Evolutionary conservation across 2,888 invertebrate species (phyloP).

Genomic region (Agrochola lota): DNA sequence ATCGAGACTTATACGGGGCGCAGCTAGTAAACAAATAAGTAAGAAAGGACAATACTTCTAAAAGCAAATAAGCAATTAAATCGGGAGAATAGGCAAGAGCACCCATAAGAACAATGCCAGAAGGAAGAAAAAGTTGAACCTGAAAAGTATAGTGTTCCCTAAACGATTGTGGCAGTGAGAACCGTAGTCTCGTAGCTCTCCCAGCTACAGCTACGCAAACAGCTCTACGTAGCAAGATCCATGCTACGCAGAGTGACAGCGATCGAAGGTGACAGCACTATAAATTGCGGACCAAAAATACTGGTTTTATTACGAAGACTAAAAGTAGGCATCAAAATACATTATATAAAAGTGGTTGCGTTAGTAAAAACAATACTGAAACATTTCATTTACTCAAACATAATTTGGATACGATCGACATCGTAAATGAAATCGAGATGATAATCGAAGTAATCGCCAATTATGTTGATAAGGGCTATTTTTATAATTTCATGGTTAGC

Average conservation of each 20-base stretch:
- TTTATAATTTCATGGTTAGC: slow-evolving; percentile 42
- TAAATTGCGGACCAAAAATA: neutral
- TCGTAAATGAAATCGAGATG: slow-evolving; percentile 22
- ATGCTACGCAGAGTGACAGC: neutral
- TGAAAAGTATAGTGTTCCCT: neutral
- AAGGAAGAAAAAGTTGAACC: neutral
- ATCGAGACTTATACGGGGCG: too few relatives aligned
- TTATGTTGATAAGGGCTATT: slow-evolving; percentile 17
- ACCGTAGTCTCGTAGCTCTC: slow-evolving; percentile 5
- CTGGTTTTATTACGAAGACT: neutral
- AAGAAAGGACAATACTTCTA: neutral
- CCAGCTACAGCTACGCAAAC: slow-evolving; percentile 4
- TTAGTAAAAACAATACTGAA: neutral
- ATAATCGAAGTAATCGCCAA: slow-evolving; percentile 2
- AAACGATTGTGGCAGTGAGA: neutral
- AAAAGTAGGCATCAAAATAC: neutral
- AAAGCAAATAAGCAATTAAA: neutral
- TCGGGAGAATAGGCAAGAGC: neutral
- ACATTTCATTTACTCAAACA: neutral
- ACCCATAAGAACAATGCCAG: neutral
- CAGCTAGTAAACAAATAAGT: neutral
- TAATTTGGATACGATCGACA: neutral
- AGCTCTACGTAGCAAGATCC: slow-evolving; percentile 3
- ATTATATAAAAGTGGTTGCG: neutral
- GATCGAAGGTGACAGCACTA: too few relatives aligned